Percentiles rank a stretch among this genome's conserved stretches.
Evolutionary conservation across 2,113 vertebrate genomes (phyloP).

Genomic region (Glaucidium brasilianum): DNA sequence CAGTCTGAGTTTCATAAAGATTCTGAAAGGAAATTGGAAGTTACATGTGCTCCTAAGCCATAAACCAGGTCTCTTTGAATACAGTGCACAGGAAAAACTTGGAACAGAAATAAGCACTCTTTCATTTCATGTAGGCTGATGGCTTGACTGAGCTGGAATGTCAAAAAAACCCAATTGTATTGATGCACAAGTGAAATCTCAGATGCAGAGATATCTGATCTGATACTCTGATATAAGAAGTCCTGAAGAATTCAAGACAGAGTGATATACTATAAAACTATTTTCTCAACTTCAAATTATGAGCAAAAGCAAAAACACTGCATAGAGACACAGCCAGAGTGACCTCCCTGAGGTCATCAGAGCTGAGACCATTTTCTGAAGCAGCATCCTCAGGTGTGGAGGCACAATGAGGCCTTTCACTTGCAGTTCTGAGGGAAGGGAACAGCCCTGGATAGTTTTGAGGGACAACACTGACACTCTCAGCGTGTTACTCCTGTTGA

Average conservation of each 20-base stretch:
- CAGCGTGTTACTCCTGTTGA: background rate
- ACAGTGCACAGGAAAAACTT: background rate
- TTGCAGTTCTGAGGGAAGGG: background rate
- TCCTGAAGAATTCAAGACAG: background rate
- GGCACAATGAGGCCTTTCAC: background rate
- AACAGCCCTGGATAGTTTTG: background rate
- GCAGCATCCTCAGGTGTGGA: background rate
- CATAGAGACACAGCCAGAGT: background rate
- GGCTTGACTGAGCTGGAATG: background rate
- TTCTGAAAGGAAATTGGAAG: background rate
- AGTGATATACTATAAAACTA: background rate
- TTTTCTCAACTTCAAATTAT: background rate
- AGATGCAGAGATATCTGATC: background rate
- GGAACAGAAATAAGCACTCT: background rate
- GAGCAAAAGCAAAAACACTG: background rate
- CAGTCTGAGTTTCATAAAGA: background rate
- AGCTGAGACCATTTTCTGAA: background rate
- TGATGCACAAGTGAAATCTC: background rate
- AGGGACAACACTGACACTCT: background rate
- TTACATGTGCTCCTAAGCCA: rapidly evolving
- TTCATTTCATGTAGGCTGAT: background rate
- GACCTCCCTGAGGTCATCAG: background rate
- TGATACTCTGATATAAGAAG: background rate
- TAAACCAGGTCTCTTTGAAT: background rate
- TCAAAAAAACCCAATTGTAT: background rate